Evolutionary conservation across 2,888 invertebrate species (phyloP), one percentile per base, ranked within the genome.

Genomic region (Drosophila atroscutellata): DNA sequence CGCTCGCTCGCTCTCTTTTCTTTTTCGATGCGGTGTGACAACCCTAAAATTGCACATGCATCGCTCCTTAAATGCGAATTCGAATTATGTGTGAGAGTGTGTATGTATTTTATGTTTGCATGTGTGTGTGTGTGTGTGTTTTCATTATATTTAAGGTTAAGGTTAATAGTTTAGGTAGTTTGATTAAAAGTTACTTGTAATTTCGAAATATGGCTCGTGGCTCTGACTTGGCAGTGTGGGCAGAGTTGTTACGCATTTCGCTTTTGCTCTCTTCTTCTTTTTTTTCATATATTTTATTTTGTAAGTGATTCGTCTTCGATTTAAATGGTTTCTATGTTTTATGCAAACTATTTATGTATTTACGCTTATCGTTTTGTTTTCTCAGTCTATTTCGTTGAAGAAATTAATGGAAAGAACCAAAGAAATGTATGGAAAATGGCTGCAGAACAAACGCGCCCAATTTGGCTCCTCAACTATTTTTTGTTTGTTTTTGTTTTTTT

Each of bases 331-430:
- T 80, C 77, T 72, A 67, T 70, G 65, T 65, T 61, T 54, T 51
- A 72, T 78, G 68, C 57, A 73, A 59, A 50, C 50, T 74, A 67
- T 77, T 55, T 64, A 71, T 58, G 62, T 78, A 52, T 72, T 77
- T 75, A 78, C 45, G 45, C 68, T 87, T 78, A 64, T 64, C 55
- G 24, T 77, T 75, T 78, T 58, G 61, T 70, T 72, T 77, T 77
- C 72, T 92, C 92, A 92, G 92, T 92, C 92, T 91, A 92, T 91
- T 91, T 90, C 66, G 74, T 89, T 74, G 54, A 72, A 68, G 73
- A 89, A 89, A 72, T 58, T 70, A 79, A 66, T 80, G 76, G 70
- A 78, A 64, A 71, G 65, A 77, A 75, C 72, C 72, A 67, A 77
- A 67, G 74, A 72, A 58, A 61, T 26, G 59, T 37, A 26, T 60